Evolutionary conservation across 2,888 invertebrate species (phyloP), one percentile per base, ranked within the genome.

Genomic region (Melinaea marsaeus): DNA sequence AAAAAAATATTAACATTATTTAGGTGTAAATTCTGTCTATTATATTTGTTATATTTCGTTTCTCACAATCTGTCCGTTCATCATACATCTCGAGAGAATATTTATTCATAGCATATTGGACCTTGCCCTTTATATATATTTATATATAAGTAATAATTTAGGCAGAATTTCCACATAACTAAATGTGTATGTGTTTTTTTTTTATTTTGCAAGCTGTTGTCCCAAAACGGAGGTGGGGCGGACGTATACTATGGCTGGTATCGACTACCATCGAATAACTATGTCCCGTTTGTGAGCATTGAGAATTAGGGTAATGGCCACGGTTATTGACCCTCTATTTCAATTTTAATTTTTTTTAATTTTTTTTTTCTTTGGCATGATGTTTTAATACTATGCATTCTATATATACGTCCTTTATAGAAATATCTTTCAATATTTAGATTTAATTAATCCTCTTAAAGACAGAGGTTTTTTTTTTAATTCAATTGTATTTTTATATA

Each of bases 181-280:
- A 64, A 66, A 66, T 13, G 55, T 64, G 70, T 72, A 69, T 13
- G 55, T 64, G 70, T 72, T 69, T 65, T 68, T 68, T 72, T 74
- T 82, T 83, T 84, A 79, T 79, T 84, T 88, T 85, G 85, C 86
- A 86, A 88, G 86, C 85, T 86, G 86, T 87, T 86, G 78, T 85
- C 78, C 77, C 77, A 79, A 76, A 77, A 69, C 74, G 82, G 83
- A 80, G 68, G 78, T 78, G 72, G 77, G 82, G 76, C 80, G 78
- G 80, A 85, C 83, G 77, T 81, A 83, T 85, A 85, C 86, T 81
- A 83, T 85, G 84, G 85, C 84, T 79, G 85, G 81, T 75, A 77
- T 77, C 70, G 75, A 74, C 74, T 85, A 86, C 79, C 81, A 81
- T 73, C 80, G 79, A 48, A 74, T 87, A 78, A 76, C 85, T 78